Conservation (phyloP, 1,140 invertebrate species). For the Oryctes rhinoceros region DNA sequence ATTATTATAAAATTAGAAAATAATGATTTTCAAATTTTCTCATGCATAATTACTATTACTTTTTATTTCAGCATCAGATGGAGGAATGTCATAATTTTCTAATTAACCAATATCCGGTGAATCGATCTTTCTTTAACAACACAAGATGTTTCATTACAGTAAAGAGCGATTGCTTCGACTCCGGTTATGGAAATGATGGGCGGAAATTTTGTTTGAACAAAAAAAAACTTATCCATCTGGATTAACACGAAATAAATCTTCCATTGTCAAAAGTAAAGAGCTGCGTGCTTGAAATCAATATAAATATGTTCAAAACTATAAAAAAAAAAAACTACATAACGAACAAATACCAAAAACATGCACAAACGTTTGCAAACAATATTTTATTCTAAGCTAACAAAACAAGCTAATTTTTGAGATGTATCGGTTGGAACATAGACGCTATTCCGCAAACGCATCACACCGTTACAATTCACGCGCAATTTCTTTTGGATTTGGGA, state of each 20-base stretch:
- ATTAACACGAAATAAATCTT: background rate
- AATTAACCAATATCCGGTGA: conserved; percentile 18
- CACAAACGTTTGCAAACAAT: background rate
- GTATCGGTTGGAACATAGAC: conserved; percentile 20
- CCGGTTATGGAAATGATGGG: conserved; percentile 4
- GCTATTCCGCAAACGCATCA: conserved; percentile 1
- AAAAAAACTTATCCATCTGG: background rate
- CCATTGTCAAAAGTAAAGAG: background rate
- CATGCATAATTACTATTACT: background rate
- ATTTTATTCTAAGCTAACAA: background rate
- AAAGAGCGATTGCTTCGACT: background rate
- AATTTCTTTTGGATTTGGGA: background rate
- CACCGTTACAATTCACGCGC: background rate
- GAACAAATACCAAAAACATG: conserved; percentile 21
- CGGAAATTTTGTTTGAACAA: background rate
- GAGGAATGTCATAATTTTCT: conserved; percentile 4
- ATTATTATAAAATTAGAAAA: no score
- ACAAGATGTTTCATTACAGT: background rate
- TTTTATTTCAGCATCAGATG: background rate
- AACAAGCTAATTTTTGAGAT: conserved; percentile 14
- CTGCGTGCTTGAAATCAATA: background rate
- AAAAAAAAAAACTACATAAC: background rate
- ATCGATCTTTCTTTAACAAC: background rate
- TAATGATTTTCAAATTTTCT: no score
- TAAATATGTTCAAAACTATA: background rate